Base-by-base conservation (phyloP, 2,888 invertebrate species). In the Arctia plantaginis region DNA sequence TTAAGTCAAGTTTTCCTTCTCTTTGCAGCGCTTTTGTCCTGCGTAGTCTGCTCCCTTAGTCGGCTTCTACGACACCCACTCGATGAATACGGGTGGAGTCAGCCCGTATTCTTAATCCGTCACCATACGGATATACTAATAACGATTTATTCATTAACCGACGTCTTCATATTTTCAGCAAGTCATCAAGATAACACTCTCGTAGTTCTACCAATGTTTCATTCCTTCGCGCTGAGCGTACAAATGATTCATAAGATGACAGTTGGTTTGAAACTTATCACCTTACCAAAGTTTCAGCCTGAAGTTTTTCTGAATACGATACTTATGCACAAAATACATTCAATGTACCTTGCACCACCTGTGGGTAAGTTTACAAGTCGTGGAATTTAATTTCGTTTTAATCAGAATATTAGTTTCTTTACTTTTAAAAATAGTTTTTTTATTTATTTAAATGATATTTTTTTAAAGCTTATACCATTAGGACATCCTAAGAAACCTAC, bases 341-440 rank as follows among this genome's bases (percentile, higher is more conserved):
- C 97, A 30, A 85, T 98, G 39, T 97, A 97, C 86, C 82, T 97
- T 23, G 98, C 98, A 35, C 98, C 98, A 20, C 98, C 98, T 10
- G 96, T 98, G 74, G 96, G 97, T 97, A 93, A 94, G 69, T 73
- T 51, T 44, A 71, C 59, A 0, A 62, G 15, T 27, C 8, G 7
- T 51, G 8, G 8, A 51, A 23, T 39, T 39, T 6, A 6, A 39
- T 6, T 6, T 6, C 18, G 18, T 47, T 47, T 20, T 20, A 47
- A 47, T 47, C 20, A 47, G 15, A 47, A n/a, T n/a, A n/a, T n/a
- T n/a, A n/a, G n/a, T n/a, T n/a, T n/a, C n/a, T n/a, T n/a, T n/a
- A n/a, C n/a, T n/a, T n/a, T n/a, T n/a, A n/a, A n/a, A n/a, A n/a
- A n/a, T n/a, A n/a, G n/a, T n/a, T n/a, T n/a, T n/a, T n/a, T n/a